Conservation (phyloP, 2,888 invertebrate genomes). For the Aspidiotus rigidus region DNA sequence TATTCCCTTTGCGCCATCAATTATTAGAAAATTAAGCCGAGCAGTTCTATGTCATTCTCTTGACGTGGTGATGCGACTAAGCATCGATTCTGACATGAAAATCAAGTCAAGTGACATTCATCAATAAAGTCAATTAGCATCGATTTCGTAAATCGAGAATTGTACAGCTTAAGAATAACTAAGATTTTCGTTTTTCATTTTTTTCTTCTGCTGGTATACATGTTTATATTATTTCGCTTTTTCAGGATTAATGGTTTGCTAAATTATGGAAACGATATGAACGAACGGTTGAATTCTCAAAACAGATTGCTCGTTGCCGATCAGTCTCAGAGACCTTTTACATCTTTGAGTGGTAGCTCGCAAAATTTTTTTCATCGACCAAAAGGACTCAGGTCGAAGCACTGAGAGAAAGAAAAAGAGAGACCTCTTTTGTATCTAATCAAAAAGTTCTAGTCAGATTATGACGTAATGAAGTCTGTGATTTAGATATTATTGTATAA, state of each 20-base stretch:
- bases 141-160: neutral
- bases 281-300: conserved; percentile 24
- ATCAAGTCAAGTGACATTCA: too few relatives aligned
- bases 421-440: neutral
- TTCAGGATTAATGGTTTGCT: conserved; percentile 17
- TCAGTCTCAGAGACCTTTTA: conserved; percentile 40
- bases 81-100: too few relatives aligned
- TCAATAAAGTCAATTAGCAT: neutral
- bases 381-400: too few relatives aligned
- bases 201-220: too few relatives aligned
- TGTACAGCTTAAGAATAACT: too few relatives aligned
- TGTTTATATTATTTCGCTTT: too few relatives aligned
- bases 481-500: neutral
- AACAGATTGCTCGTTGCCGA: conserved; percentile 36
- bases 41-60: too few relatives aligned
- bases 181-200: too few relatives aligned
- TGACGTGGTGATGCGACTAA: too few relatives aligned
- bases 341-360: conserved; percentile 36
- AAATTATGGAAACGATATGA: conserved; percentile 23
- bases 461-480: neutral
- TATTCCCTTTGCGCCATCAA: too few relatives aligned
- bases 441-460: neutral
- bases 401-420: neutral
- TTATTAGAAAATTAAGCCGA: too few relatives aligned
- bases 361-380: neutral